phyloP scores from a whole-genome alignment of 2,113 vertebrate genomes.

The Coreoperca whiteheadi region DNA sequence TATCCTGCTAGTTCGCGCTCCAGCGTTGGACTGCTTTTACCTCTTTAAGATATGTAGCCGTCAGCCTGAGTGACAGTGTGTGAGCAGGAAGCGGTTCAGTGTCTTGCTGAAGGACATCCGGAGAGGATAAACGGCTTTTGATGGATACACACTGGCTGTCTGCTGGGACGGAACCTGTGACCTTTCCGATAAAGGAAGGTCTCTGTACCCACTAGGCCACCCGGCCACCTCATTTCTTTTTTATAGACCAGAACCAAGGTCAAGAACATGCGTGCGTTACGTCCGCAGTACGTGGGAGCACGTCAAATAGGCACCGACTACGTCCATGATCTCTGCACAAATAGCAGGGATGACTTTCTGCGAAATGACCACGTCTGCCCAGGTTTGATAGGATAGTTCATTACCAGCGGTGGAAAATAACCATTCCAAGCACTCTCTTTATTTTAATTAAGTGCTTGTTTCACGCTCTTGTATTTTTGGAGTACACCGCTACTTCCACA shows the following conservation, averaged over 20 bases:
- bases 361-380: neutral
- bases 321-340: neutral
- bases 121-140: conserved; percentile 58
- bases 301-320: neutral
- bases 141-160: conserved; percentile 50
- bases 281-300: neutral
- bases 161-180: conserved; percentile 43
- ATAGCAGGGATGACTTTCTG: neutral
- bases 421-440: neutral
- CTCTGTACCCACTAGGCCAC: conserved; percentile 39
- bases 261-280: neutral
- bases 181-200: conserved; percentile 63
- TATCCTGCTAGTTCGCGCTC: neutral
- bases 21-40: conserved; percentile 17
- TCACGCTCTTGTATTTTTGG: neutral
- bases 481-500: neutral
- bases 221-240: conserved; percentile 25
- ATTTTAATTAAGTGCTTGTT: conserved; percentile 19
- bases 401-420: neutral
- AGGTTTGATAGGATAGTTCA: neutral
- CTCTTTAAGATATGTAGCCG: conserved; percentile 43
- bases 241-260: conserved; percentile 32
- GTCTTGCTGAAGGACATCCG: conserved; percentile 47
- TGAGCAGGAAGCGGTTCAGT: conserved; percentile 28
- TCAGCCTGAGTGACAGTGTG: conserved; percentile 18